Base-by-base conservation (phyloP, 2,888 invertebrate species). In the Masnerella sp. region DNA sequence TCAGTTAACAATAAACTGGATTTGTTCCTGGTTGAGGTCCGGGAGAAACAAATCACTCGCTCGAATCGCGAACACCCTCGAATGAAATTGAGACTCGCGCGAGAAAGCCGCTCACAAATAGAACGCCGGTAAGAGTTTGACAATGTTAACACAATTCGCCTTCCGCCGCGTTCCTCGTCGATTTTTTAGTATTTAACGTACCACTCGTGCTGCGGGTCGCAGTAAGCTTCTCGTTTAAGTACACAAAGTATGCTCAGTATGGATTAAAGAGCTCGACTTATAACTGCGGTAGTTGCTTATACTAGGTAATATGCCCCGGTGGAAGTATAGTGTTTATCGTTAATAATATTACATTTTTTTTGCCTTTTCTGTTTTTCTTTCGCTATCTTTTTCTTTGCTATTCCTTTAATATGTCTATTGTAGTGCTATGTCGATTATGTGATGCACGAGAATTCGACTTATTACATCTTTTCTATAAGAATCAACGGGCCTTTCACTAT, bases 241-340 rank as follows among this genome's bases (percentile, higher is more conserved):
- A 81, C 81, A 80, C 74, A 70, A 78, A 80, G 79, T 77, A 77
- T 73, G 74, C 67, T 79, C 76, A 72, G 74, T 76, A 76, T 72
- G 65, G 71, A 74, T 69, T 74, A 73, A 76, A 75, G 77, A 77
- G 73, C 75, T 73, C 72, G 76, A 75, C 78, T 80, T 81, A 81
- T 61, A 64, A 77, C 74, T 78, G 78, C 79, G 76, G 69, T 79
- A 80, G 79, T 80, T 79, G 80, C 75, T 79, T 78, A 80, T 79
- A 78, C 78, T 83, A 83, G 72, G 69, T 80, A 83, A 81, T 83
- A 82, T 81, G 82, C 82, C 82, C 81, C 80, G 77, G 74, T 80
- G 81, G 81, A 83, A 84, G 80, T 82, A 79, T 76, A 82, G 77
- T 75, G 77, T 76, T 76, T 75, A 68, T 49, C 70, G 56, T 75